A percentile compares a stretch with the other conserved stretches of the same genome.
phyloP scores from a whole-genome alignment of 2,113 vertebrate genomes.

The Sebastes fasciatus region DNA sequence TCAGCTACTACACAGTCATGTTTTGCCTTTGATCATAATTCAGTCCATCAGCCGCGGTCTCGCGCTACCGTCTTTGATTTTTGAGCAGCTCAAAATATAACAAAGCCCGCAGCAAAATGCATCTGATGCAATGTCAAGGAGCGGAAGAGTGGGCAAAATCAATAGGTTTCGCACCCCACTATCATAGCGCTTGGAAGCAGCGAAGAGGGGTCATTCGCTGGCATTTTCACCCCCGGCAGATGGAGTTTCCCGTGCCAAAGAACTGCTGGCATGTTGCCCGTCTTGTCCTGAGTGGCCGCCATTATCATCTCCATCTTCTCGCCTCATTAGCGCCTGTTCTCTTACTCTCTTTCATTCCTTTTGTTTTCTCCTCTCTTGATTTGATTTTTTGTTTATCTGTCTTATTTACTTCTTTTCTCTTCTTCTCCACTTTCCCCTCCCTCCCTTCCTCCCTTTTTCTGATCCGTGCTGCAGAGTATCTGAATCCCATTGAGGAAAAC shows the following conservation, averaged over 20 bases:
- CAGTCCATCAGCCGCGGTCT: conserved; percentile 58
- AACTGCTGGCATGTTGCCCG: conserved; percentile 70
- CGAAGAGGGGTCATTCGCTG: conserved; percentile 71
- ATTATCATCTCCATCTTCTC: conserved; percentile 66
- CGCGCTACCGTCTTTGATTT: conserved; percentile 62
- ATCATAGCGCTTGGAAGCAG: conserved; percentile 64
- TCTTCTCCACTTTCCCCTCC: neutral
- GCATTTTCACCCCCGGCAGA: conserved; percentile 71
- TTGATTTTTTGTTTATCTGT: conserved; percentile 15
- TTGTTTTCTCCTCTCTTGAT: conserved; percentile 33
- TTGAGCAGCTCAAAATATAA: conserved; percentile 66
- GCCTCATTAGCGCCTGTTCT: conserved; percentile 63
- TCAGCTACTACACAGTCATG: conserved; percentile 55
- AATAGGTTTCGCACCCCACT: conserved; percentile 73
- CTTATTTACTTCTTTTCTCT: conserved; percentile 15
- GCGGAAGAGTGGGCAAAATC: conserved; percentile 75
- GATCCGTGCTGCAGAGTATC: conserved; percentile 86
- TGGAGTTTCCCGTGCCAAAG: conserved; percentile 72
- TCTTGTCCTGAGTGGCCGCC: conserved; percentile 57
- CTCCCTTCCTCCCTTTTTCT: conserved; percentile 15
- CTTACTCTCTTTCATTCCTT: conserved; percentile 30
- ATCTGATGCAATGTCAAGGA: conserved; percentile 77
- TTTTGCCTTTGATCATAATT: conserved; percentile 75
- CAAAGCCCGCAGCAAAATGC: conserved; percentile 74
- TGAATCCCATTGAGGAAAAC: conserved; percentile 96